phyloP scores from a whole-genome alignment of 1,140 invertebrate species.

The Chlorops oryzae region DNA sequence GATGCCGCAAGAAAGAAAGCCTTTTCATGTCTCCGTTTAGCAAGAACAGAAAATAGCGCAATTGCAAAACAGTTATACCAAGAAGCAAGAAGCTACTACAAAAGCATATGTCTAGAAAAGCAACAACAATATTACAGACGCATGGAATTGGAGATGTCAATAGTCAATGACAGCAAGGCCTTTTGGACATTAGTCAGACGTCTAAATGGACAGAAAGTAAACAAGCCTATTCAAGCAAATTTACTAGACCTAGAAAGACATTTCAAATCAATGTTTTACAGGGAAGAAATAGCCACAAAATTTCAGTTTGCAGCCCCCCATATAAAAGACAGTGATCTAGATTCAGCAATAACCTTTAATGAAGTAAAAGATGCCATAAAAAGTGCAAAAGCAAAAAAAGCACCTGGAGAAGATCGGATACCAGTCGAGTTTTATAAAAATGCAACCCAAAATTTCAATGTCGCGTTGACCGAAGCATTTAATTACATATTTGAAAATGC shows the following conservation, averaged over 20 bases:
- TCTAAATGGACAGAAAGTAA: not conserved
- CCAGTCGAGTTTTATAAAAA: not conserved
- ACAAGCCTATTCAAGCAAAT: not conserved
- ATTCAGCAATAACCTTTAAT: not conserved
- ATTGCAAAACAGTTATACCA: not conserved
- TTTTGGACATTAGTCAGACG: not conserved
- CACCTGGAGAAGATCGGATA: not conserved
- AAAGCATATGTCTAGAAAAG: not conserved
- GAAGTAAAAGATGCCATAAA: not conserved
- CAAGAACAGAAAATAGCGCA: not conserved
- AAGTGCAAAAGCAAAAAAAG: not conserved
- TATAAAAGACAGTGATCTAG: not conserved
- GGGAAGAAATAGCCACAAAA: not conserved
- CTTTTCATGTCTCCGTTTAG: not conserved
- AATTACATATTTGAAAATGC: not conserved
- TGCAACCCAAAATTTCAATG: not conserved
- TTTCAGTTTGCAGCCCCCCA: not conserved
- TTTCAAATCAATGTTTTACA: not conserved
- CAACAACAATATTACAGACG: not conserved
- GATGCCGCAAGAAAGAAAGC: not conserved
- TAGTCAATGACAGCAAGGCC: not conserved
- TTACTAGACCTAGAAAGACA: not conserved
- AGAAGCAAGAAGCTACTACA: not conserved
- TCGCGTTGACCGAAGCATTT: not conserved
- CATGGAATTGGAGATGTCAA: not conserved